Base-by-base conservation (phyloP, 2,888 invertebrate genomes). In the Brenthis ino region DNA sequence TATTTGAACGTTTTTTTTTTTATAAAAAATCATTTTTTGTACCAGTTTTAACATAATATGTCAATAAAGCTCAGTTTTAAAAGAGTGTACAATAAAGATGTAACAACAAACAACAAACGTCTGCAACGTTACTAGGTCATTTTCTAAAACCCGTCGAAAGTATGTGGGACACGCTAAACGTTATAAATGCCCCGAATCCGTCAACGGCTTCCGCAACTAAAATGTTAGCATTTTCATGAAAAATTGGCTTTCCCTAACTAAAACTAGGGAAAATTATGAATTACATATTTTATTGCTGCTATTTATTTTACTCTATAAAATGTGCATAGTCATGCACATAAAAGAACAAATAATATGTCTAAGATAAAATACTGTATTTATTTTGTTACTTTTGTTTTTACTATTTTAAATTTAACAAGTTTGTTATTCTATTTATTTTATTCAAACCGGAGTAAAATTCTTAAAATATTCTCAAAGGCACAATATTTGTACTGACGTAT, bases 181-280 rank as follows among this genome's bases (percentile, higher is more conserved):
- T 68, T 65, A 65, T 50, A 65, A 67, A 67, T 61, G 58, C 56
- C 37, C 33, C 13, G 58, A 68, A 68, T 65, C 54, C 55, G 65
- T 64, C 70, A 70, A 14, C 67, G 64, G 60, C 55, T 68, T 71
- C 65, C 68, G 68, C 12, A 55, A 57, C 53, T 57, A 16, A 50
- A 47, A 54, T 60, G 37, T 48, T 43, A 66, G 57, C 64, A 70
- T 70, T 71, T 71, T 61, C 37, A 61, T 24, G 60, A 53, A 65
- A 65, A 71, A 67, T 65, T 55, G 57, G 53, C 61, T 65, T 71
- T 71, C 57, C 68, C 51, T 60, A 67, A 55, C 50, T 56, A 63
- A 43, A 61, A 61, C 50, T 63, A 24, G 43, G 37, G 48, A 48
- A 24, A 63, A 37, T 63, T 57, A 56, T 63, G 24, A 54, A 63